Evolutionary conservation across 2,113 vertebrate genomes (phyloP).

Genomic region (Castor canadensis): DNA sequence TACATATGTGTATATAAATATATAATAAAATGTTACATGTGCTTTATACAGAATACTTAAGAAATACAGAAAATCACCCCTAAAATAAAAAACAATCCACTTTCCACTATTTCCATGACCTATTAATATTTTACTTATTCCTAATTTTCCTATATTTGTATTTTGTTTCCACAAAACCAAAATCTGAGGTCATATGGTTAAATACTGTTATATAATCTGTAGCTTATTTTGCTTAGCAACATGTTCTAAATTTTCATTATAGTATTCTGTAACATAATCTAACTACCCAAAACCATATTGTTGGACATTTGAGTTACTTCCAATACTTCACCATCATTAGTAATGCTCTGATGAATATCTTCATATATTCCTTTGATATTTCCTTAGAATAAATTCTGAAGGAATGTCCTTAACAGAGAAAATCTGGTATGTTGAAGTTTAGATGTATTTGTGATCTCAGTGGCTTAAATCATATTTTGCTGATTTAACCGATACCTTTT

Average conservation of each 20-base stretch:
- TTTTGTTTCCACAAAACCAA: slow-evolving; percentile 18
- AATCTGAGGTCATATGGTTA: not conserved
- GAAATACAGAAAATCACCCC: not conserved
- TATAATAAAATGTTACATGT: not conserved
- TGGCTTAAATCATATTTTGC: not conserved
- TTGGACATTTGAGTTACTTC: not conserved
- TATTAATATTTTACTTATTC: not conserved
- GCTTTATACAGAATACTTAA: not conserved
- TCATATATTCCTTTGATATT: not conserved
- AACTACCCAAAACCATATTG: not conserved
- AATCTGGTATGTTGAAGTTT: not conserved
- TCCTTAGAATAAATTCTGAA: not conserved
- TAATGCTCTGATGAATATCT: not conserved
- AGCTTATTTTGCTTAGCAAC: not conserved
- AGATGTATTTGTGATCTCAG: not conserved
- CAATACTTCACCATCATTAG: not conserved
- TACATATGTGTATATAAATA: no score
- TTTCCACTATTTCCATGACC: not conserved
- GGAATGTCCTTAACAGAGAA: not conserved
- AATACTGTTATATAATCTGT: not conserved
- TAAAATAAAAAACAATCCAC: not conserved
- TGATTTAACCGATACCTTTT: not conserved
- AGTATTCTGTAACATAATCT: not conserved
- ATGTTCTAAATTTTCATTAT: not conserved
- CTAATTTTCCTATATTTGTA: not conserved